A percentile compares a stretch with the other conserved stretches of the same genome.
phyloP scores from a whole-genome alignment of 2,113 vertebrate species.

The Myotis davidii region DNA sequence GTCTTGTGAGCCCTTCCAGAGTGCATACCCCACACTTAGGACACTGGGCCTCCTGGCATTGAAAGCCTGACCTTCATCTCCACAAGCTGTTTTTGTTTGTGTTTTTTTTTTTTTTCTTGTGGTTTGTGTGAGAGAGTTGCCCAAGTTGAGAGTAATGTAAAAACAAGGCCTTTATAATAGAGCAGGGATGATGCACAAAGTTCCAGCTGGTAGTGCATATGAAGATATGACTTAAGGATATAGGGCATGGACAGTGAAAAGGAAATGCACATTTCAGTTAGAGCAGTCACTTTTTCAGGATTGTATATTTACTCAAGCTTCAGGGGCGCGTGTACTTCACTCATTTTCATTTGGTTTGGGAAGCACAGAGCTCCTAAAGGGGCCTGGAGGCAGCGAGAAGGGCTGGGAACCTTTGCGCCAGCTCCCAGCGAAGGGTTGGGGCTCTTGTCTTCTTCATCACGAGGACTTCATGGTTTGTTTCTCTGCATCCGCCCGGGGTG shows the following conservation, averaged over 20 bases:
- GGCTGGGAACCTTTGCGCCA: not conserved
- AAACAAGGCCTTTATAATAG: not conserved
- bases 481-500: not conserved
- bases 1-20: not conserved
- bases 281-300: not conserved
- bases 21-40: not conserved
- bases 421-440: not conserved
- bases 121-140: not conserved
- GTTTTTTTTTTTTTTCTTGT: not conserved
- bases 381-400: accelerated
- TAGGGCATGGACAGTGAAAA: not conserved
- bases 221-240: not conserved
- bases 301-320: not conserved
- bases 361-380: not conserved
- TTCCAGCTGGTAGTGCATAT: not conserved
- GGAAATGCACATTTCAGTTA: not conserved
- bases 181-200: too few relatives aligned
- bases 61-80: not conserved
- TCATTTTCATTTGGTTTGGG: not conserved
- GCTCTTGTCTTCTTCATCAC: accelerated
- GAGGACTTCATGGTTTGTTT: not conserved
- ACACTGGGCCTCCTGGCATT: not conserved
- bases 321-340: not conserved
- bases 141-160: not conserved
- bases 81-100: not conserved